Evolutionary conservation across 2,888 invertebrate genomes (phyloP).

Genomic region (Idaea biselata): DNA sequence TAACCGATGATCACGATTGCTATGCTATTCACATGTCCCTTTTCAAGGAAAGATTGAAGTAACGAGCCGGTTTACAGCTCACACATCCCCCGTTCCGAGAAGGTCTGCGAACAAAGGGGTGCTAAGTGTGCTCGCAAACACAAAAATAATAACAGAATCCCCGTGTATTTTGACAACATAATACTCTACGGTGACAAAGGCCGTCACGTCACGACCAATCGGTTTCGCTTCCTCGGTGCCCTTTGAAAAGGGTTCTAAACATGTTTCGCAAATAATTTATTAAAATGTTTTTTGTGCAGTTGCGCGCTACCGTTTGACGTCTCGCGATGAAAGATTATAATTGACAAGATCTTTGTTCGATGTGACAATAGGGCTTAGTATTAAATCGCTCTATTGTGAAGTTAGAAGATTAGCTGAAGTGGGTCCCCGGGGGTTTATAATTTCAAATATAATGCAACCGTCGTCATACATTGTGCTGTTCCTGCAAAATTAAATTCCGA

Average conservation of each 20-base stretch:
- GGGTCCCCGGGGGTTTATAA: constrained; percentile 53
- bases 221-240: constrained; percentile 74
- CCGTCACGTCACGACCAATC: constrained; percentile 77
- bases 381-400: constrained; percentile 66
- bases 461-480: constrained; percentile 53
- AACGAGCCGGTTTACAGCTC: constrained; percentile 60
- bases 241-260: constrained; percentile 71
- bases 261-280: constrained; percentile 79
- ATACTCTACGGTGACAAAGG: constrained; percentile 77
- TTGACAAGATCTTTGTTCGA: constrained; percentile 78
- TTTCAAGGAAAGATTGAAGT: constrained; percentile 67
- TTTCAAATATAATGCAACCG: constrained; percentile 61
- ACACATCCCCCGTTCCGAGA: constrained; percentile 71
- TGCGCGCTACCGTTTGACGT: constrained; percentile 74
- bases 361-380: constrained; percentile 67
- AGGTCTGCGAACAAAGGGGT: constrained; percentile 70
- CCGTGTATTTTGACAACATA: constrained; percentile 80
- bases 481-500: constrained; percentile 60
- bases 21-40: constrained; percentile 68
- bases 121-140: constrained; percentile 79
- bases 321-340: constrained; percentile 75
- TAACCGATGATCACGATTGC: constrained; percentile 51
- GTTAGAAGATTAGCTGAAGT: constrained; percentile 63
- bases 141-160: constrained; percentile 80
- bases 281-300: constrained; percentile 60